Conservation (phyloP, 2,888 invertebrate genomes). For the Campoplex capitator region DNA sequence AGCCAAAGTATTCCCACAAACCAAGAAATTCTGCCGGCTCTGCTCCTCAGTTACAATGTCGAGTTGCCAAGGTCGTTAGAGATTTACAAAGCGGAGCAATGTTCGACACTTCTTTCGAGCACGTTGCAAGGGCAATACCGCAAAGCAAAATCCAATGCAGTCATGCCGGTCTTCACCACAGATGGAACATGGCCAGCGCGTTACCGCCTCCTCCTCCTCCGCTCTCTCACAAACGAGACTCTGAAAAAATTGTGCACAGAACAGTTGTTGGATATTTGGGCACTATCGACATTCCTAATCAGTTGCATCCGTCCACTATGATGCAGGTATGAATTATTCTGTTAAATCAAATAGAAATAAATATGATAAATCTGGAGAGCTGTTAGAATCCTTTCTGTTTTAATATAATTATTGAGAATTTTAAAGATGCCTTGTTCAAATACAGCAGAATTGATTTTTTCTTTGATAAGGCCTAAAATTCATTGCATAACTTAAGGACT, state of each 20-base stretch:
- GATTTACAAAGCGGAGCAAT: constrained; percentile 86
- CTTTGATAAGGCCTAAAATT: too few species aligned
- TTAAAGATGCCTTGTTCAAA: not conserved
- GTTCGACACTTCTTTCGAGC: constrained; percentile 82
- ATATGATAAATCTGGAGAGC: not conserved
- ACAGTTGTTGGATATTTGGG: constrained; percentile 97
- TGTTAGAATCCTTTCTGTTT: not conserved
- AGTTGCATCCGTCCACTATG: constrained; percentile 90
- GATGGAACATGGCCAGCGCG: constrained; percentile 83
- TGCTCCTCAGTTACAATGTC: constrained; percentile 81
- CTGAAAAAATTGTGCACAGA: constrained; percentile 89
- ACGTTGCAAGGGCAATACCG: constrained; percentile 69
- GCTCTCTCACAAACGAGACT: constrained; percentile 80
- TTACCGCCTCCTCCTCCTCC: constrained; percentile 84
- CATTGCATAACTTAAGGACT: too few species aligned
- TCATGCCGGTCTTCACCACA: constrained; percentile 79
- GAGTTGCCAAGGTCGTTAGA: constrained; percentile 85
- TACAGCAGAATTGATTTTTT: too few species aligned
- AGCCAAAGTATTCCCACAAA: constrained; percentile 87
- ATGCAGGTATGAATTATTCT: constrained; percentile 84
- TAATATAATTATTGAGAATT: not conserved
- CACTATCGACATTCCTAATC: constrained; percentile 97
- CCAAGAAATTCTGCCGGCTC: constrained; percentile 78
- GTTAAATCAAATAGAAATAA: constrained; percentile 2
- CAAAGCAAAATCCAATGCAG: constrained; percentile 78